Evolutionary conservation across 2,888 invertebrate genomes (phyloP).

Genomic region (Parthenolecanium corni): DNA sequence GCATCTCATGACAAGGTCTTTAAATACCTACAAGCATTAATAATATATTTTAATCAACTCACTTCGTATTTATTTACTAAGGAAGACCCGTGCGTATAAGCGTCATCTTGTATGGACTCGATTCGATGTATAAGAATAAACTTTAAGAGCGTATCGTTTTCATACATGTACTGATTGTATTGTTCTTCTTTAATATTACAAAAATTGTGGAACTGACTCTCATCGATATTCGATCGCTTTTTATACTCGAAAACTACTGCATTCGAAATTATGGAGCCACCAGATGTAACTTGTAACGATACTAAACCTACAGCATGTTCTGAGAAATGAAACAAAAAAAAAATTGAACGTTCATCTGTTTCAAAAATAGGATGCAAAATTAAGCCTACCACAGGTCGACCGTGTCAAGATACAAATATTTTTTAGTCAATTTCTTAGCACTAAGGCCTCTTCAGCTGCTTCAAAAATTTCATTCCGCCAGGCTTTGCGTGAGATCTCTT

Average conservation of each 20-base stretch:
- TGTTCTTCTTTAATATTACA: constrained; percentile 21
- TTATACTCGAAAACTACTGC: constrained; percentile 79
- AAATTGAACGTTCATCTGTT: too few relatives aligned
- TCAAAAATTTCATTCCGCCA: too few relatives aligned
- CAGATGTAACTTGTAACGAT: constrained; percentile 75
- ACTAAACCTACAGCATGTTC: constrained; percentile 75
- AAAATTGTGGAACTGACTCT: constrained; percentile 9
- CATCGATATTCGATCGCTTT: constrained; percentile 3
- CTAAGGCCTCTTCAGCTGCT: too few relatives aligned
- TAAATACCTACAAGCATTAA: too few relatives aligned
- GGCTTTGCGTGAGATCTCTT: too few relatives aligned
- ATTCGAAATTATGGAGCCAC: constrained; percentile 81
- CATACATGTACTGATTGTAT: constrained; percentile 25
- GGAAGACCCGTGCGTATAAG: constrained; percentile 18
- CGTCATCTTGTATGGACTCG: constrained; percentile 23
- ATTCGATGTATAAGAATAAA: constrained; percentile 21
- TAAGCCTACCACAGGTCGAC: too few relatives aligned
- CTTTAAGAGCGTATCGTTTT: constrained; percentile 22
- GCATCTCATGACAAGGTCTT: too few relatives aligned
- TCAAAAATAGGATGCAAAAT: too few relatives aligned
- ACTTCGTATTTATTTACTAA: constrained; percentile 24
- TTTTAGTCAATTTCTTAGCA: too few relatives aligned
- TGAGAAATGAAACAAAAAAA: constrained; percentile 38
- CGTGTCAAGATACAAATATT: too few relatives aligned
- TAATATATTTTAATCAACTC: too few relatives aligned